Evolutionary conservation across 2,113 vertebrate species (phyloP), one percentile per base, ranked within the genome.

Genomic region (Sylvia atricapilla): DNA sequence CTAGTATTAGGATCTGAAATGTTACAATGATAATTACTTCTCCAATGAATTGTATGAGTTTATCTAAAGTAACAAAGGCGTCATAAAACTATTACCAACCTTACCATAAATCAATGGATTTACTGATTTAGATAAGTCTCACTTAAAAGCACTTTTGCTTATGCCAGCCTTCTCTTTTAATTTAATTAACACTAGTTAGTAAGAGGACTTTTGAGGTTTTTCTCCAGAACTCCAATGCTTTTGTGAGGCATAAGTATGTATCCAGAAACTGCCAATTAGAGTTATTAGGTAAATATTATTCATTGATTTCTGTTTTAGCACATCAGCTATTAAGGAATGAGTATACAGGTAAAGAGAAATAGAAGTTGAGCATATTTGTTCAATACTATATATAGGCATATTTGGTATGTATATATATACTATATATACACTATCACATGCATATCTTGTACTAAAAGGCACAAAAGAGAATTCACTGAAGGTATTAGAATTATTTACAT

Each of bases 1-100:
- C 85, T 93, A 91, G 95, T 96, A 78, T 69, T 92, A 91, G 41
- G 33, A 89, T 96, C n/a, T 92, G 76, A 94, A 94, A 82, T 52
- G 67, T 74, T 95, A 64, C 24, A 88, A 66, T 66, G 60, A 75
- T 81, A 96, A 79, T 87, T 92, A 87, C 66, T 94, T 96, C 50
- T 95, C 53, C 87, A 84, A 79, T 77, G 10, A 95, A 58, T 59
- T 76, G 4, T 41, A 9, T 18, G 46, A 95, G 75, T 70, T 90
- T 94, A 84, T 80, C 85, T 91, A 94, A 94, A 97, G 91, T 95
- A 94, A 86, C 50, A 95, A 84, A 88, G 59, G 73, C 55, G 55
- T 72, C 25, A 56, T 47, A 67, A 78, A 87, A 77, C 75, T 43
- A 30, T 62, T 66, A 58, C 50, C 77, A 73, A 37, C 28, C 64